Evolutionary conservation across 2,797 vertebrate species (phyloP).

Genomic region (Pseudochirops corinnae): DNA sequence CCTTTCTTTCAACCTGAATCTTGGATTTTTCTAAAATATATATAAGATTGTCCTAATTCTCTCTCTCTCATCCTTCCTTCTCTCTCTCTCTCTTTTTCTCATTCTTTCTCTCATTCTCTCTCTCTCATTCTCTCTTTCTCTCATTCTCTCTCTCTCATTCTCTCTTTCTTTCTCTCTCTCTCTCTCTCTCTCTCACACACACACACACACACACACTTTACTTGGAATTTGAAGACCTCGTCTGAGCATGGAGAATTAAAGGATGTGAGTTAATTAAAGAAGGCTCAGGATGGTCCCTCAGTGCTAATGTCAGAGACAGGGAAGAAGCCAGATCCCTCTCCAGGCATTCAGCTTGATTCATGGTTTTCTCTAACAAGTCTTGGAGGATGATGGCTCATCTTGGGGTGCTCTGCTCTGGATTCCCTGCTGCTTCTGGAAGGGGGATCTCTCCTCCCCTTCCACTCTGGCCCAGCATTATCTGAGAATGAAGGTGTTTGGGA

Average conservation of each 20-base stretch:
- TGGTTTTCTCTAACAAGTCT: background rate
- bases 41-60: background rate
- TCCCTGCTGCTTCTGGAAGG: accelerated
- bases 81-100: background rate
- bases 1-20: no score
- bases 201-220: background rate
- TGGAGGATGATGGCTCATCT: background rate
- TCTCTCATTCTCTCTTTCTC: no score
- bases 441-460: constrained; percentile 10
- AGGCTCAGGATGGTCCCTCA: background rate
- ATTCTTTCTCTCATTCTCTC: no score
- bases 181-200: no score
- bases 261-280: background rate
- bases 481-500: background rate
- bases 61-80: background rate
- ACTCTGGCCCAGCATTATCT: background rate
- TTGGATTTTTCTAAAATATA: background rate
- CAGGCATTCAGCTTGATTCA: background rate
- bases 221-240: background rate
- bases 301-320: background rate
- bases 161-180: no score
- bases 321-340: background rate
- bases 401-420: background rate
- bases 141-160: no score
- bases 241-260: background rate